Percentiles rank a stretch among this genome's conserved stretches.
These are phyloP conservation scores for Sterna hirundo DNA, from an alignment of 2,113 vertebrate species.

Conservation along the genomic window DNA sequence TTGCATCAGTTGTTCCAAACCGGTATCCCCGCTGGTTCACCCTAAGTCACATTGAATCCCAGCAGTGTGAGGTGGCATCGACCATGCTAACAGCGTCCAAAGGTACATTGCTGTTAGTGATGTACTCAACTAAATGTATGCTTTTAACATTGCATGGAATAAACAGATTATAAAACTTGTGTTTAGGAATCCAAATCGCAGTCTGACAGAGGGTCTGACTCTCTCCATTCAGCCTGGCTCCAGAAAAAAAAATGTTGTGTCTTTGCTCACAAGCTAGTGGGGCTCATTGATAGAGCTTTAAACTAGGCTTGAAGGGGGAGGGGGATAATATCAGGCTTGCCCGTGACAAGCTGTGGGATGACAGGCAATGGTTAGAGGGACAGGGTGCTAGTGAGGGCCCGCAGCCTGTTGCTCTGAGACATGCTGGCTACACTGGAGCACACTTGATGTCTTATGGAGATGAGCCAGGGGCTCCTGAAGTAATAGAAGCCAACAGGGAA, in stretches of 20 bases:
- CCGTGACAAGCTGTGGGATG: background rate
- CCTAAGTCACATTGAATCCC: slow-evolving; percentile 89
- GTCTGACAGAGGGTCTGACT: background rate
- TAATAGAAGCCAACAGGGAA: too few relatives aligned
- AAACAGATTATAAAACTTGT: background rate
- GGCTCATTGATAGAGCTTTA: background rate
- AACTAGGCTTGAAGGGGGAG: too few relatives aligned
- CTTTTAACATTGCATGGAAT: background rate
- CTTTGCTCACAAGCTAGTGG: too few relatives aligned
- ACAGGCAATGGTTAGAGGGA: background rate
- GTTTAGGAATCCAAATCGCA: background rate
- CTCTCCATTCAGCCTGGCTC: background rate
- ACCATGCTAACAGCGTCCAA: slow-evolving; percentile 91
- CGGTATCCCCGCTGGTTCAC: slow-evolving; percentile 94
- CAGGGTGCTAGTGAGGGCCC: background rate
- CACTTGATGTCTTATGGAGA: too few relatives aligned
- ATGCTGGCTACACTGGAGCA: background rate
- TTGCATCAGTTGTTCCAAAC: slow-evolving; percentile 93
- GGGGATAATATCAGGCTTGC: too few relatives aligned
- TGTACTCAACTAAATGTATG: background rate
- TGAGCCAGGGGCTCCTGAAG: too few relatives aligned
- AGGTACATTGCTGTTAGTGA: slow-evolving; percentile 72
- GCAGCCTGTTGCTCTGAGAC: background rate
- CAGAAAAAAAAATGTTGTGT: background rate
- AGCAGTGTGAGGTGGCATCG: slow-evolving; percentile 90